Evolutionary conservation across 2,888 invertebrate species (phyloP).

Genomic region (Eugnorisma glareosa): DNA sequence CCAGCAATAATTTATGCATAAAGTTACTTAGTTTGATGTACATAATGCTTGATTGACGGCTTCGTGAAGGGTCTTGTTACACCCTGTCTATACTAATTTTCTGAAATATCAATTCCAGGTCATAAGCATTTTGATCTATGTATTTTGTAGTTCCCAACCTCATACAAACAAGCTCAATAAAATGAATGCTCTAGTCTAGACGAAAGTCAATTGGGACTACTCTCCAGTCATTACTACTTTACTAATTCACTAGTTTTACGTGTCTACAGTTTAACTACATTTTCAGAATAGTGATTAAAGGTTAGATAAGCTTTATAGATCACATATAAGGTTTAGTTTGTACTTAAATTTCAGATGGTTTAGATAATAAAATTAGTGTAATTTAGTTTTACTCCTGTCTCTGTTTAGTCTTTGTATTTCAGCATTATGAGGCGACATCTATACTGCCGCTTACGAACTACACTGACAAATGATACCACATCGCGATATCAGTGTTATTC

Average conservation of each 20-base stretch:
- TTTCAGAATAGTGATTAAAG: conserved; percentile 7
- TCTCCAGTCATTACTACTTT: conserved; percentile 28
- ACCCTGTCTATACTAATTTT: no score
- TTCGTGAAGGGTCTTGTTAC: no score
- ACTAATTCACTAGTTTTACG: conserved; percentile 36
- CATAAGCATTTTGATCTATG: not conserved
- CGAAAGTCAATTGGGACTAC: conserved; percentile 7
- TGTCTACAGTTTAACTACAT: conserved; percentile 16
- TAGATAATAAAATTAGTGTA: not conserved
- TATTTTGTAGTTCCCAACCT: not conserved
- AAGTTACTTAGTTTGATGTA: no score
- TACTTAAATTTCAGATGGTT: conserved; percentile 12
- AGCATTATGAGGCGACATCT: not conserved
- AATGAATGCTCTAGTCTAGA: conserved; percentile 35
- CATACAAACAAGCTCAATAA: not conserved
- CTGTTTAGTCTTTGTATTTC: not conserved
- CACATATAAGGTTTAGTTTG: conserved; percentile 19
- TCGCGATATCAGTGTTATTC: not conserved
- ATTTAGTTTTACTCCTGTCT: conserved; percentile 6
- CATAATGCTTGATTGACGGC: no score
- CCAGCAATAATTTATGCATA: no score
- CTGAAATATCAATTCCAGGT: not conserved
- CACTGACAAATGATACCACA: not conserved
- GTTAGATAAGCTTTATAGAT: conserved; percentile 36
- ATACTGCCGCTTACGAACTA: not conserved